phyloP scores from a whole-genome alignment of 2,797 vertebrate species.

The Microctenopoma lineatum region DNA sequence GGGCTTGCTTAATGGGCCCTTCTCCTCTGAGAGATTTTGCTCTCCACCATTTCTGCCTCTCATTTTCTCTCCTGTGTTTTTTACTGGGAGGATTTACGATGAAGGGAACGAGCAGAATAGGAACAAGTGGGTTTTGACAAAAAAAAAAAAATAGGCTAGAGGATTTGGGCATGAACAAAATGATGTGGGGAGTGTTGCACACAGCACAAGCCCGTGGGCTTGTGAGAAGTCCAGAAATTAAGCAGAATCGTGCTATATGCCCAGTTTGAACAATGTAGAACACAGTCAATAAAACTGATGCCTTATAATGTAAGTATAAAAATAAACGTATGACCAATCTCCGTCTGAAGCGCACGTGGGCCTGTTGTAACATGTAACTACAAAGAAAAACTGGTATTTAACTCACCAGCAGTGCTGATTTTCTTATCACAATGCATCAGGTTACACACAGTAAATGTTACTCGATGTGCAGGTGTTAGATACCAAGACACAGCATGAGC shows the following conservation, averaged over 20 bases:
- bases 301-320: constrained; percentile 36
- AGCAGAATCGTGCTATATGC: not conserved
- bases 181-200: constrained; percentile 34
- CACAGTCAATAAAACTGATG: constrained; percentile 22
- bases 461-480: not conserved
- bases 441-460: not conserved
- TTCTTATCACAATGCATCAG: constrained; percentile 11
- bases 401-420: constrained; percentile 39
- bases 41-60: constrained; percentile 64
- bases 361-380: constrained; percentile 6
- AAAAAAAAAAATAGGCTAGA: constrained; percentile 22
- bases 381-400: constrained; percentile 31
- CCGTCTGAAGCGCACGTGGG: constrained; percentile 25
- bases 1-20: constrained; percentile 72
- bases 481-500: not conserved
- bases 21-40: constrained; percentile 66
- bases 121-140: constrained; percentile 59
- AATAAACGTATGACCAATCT: constrained; percentile 33
- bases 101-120: constrained; percentile 53
- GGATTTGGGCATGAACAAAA: constrained; percentile 59
- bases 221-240: constrained; percentile 35
- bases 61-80: constrained; percentile 66
- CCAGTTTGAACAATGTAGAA: not conserved
- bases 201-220: constrained; percentile 28
- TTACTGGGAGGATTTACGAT: constrained; percentile 63